Evolutionary conservation across 2,797 vertebrate species (phyloP).

Genomic region (Rachycentron canadum): DNA sequence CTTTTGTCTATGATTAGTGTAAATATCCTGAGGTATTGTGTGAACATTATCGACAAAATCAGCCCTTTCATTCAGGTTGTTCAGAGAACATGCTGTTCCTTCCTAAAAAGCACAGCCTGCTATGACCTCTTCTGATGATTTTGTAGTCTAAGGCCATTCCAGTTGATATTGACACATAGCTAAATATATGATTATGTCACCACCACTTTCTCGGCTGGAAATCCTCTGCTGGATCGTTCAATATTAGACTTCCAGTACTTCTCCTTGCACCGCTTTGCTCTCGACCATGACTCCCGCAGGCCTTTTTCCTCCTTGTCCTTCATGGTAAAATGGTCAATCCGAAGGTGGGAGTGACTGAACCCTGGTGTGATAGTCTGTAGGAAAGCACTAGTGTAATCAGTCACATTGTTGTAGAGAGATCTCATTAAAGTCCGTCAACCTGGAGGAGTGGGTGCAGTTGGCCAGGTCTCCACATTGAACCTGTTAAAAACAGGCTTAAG

Average conservation of each 20-base stretch:
- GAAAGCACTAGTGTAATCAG: slow-evolving; percentile 56
- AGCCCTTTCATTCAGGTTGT: background rate
- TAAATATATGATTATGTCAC: background rate
- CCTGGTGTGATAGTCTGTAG: slow-evolving; percentile 24
- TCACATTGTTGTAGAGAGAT: slow-evolving; percentile 51
- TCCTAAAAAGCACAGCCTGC: background rate
- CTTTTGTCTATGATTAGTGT: no score
- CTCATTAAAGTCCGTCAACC: slow-evolving; percentile 53
- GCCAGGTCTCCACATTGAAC: slow-evolving; percentile 42
- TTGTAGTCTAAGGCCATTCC: slow-evolving; percentile 1
- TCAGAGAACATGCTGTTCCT: slow-evolving; percentile 5
- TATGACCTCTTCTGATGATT: slow-evolving; percentile 7
- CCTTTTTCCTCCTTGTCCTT: slow-evolving; percentile 30
- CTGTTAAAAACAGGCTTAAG: slow-evolving; percentile 45
- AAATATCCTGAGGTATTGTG: slow-evolving; percentile 5
- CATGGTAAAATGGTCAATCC: slow-evolving; percentile 51
- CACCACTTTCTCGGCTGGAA: slow-evolving; percentile 20
- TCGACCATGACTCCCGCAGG: slow-evolving; percentile 28
- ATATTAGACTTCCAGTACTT: slow-evolving; percentile 28
- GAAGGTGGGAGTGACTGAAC: slow-evolving; percentile 40
- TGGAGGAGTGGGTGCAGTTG: slow-evolving; percentile 52
- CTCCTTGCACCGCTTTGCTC: slow-evolving; percentile 34
- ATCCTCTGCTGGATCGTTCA: slow-evolving; percentile 29
- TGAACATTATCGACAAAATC: background rate
- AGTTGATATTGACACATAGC: slow-evolving; percentile 8